Base-by-base conservation (phyloP, 2,888 invertebrate genomes). In the Lasioglossum morio region DNA sequence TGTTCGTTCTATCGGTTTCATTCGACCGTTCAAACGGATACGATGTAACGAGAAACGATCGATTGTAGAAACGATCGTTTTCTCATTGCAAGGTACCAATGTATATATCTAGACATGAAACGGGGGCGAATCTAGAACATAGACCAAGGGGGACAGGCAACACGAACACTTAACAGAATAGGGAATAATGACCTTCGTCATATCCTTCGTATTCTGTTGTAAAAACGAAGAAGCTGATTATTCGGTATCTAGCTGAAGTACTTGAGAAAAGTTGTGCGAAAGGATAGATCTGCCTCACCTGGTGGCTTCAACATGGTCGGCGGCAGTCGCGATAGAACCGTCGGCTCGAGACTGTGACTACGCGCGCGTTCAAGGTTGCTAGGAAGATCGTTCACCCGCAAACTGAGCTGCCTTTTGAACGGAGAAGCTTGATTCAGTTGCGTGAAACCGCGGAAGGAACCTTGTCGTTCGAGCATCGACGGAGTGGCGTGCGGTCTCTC, bases 401-500 rank as follows among this genome's bases (percentile, higher is more conserved):
- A 96, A 87, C 99, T 99, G 96, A 99, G 97, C 95, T 99, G 99
- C 72, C 99, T 97, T 96, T 99, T 99, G 96, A 98, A 99, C 86
- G 98, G 99, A 30, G 98, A 98, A 93, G 98, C 98, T 95, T 96
- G 97, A 91, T 97, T 97, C 63, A 97, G 96, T 93, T 98, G 98
- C 92, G 97, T 97, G 95, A 99, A 98, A 75, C 98, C 98, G 79
- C 99, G 96, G 96, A 99, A 99, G 87, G 99, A 99, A 89, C 99
- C 98, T 96, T 99, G 99, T 53, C 99, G 96, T 95, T 99, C 98
- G 80, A 99, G 96, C 97, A 99, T 97, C 90, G 98, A 98, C 53
- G 98, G 98, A 69, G 99, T 99, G 83, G 99, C 99, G 94, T 99
- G 99, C 3, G 99, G 99, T 78, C 99, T 96, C 95, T 99, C 99